phyloP scores from a whole-genome alignment of 2,797 vertebrate genomes.

The Gymnocypris eckloni region DNA sequence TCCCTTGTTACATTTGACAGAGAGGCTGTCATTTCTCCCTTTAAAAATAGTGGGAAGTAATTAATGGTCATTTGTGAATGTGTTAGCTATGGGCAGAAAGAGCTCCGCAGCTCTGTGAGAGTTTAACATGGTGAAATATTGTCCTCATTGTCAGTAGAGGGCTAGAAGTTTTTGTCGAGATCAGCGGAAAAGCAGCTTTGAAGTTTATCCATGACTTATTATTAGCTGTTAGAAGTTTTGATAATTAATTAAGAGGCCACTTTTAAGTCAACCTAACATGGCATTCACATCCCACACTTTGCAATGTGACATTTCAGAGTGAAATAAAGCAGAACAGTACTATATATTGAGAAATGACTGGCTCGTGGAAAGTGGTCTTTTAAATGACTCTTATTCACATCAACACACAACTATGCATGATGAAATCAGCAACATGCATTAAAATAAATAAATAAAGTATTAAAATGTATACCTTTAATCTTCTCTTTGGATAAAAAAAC shows the following conservation, averaged over 20 bases:
- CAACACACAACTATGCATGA: not conserved
- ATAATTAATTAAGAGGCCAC: constrained; percentile 21
- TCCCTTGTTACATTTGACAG: constrained; percentile 86
- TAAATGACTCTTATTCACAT: not conserved
- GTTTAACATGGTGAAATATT: constrained; percentile 76
- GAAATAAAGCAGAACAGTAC: not conserved
- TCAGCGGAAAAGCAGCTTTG: constrained; percentile 51
- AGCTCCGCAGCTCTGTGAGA: constrained; percentile 77
- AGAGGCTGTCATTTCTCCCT: constrained; percentile 81
- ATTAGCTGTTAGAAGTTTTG: constrained; percentile 33
- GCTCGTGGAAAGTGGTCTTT: not conserved
- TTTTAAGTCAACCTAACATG: constrained; percentile 9
- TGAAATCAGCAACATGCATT: not conserved
- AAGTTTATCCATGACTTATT: constrained; percentile 31
- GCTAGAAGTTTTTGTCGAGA: constrained; percentile 68
- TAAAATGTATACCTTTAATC: not conserved
- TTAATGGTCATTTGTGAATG: constrained; percentile 84
- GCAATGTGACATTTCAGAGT: not conserved
- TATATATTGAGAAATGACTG: not conserved
- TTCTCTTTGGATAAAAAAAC: not conserved
- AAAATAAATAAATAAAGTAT: not conserved
- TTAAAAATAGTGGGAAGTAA: constrained; percentile 86
- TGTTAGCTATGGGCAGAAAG: constrained; percentile 78
- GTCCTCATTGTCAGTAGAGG: constrained; percentile 74
- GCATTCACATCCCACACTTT: not conserved